Percentiles rank a stretch among this genome's conserved stretches.
Conservation (phyloP, 92 coral and sea anemone species). For the Epizoanthus ramosus region DNA sequence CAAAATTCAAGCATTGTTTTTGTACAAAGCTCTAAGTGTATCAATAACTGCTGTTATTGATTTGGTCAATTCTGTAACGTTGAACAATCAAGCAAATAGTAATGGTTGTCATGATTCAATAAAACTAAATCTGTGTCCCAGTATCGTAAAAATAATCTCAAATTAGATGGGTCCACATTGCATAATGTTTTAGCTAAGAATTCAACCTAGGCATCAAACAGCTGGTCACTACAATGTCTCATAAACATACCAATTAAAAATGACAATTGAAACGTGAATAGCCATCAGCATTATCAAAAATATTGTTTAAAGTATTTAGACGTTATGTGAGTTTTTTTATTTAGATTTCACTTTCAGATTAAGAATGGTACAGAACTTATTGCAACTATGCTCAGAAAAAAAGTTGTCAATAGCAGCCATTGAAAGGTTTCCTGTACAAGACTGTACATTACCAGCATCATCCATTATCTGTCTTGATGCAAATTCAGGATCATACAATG, state of each 20-base stretch:
- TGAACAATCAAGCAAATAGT: slow-evolving; percentile 4
- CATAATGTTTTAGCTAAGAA: slow-evolving; percentile 20
- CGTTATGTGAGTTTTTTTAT: slow-evolving; percentile 27
- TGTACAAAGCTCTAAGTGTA: no score
- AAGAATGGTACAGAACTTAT: slow-evolving; percentile 41
- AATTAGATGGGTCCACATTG: slow-evolving; percentile 20
- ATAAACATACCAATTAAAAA: slow-evolving; percentile 19
- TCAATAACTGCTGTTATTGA: no score
- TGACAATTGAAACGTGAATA: slow-evolving; percentile 15
- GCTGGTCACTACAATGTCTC: slow-evolving; percentile 28
- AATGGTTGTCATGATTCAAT: slow-evolving; percentile 7
- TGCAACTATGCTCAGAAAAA: slow-evolving; percentile 38
- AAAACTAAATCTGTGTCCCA: slow-evolving; percentile 18
- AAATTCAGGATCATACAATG: slow-evolving; percentile 52
- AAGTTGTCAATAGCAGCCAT: slow-evolving; percentile 25
- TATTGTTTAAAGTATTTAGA: slow-evolving; percentile 2
- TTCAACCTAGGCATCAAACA: slow-evolving; percentile 32
- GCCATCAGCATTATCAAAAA: slow-evolving; percentile 17
- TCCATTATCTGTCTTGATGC: slow-evolving; percentile 44
- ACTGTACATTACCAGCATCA: slow-evolving; percentile 50
- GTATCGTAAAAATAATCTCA: slow-evolving; percentile 16
- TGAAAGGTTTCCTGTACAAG: slow-evolving; percentile 47
- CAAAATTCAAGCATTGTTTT: no score
- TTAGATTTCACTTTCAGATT: slow-evolving; percentile 44
- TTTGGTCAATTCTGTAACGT: neutral